Percentiles rank a stretch among this genome's conserved stretches.
These are phyloP conservation scores for Lycocorax pyrrhopterus DNA, from an alignment of 2,113 vertebrate genomes.

Conservation along the genomic window DNA sequence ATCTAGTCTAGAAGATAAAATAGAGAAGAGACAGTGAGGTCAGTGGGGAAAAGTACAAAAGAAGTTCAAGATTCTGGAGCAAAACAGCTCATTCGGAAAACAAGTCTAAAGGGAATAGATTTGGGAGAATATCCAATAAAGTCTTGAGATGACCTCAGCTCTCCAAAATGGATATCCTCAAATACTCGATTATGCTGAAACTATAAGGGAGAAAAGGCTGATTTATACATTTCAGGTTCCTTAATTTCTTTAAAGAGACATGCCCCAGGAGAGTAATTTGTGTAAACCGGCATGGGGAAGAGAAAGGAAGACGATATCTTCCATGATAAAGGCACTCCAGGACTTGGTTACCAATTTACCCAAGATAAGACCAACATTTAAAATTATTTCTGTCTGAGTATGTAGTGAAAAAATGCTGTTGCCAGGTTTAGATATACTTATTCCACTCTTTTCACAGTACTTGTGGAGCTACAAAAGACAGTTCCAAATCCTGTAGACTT, in stretches of 20 bases:
- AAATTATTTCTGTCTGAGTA: background rate
- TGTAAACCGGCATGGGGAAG: background rate
- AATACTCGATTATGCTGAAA: background rate
- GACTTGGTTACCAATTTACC: background rate
- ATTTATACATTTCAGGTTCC: background rate
- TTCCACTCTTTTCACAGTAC: background rate
- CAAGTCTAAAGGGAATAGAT: background rate
- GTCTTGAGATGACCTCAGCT: background rate
- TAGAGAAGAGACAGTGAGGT: background rate
- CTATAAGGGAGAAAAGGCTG: background rate
- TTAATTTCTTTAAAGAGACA: background rate
- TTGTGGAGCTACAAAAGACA: background rate
- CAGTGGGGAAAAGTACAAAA: background rate
- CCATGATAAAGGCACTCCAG: background rate
- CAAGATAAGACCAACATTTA: background rate
- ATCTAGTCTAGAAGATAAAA: background rate
- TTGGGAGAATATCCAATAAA: background rate
- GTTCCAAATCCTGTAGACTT: background rate
- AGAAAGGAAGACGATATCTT: background rate
- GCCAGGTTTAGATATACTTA: background rate
- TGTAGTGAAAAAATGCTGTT: background rate
- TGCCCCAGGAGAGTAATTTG: background rate
- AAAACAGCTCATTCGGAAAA: background rate
- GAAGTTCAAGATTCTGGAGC: background rate
- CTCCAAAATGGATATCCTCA: background rate